Base-by-base conservation (phyloP, 2,113 vertebrate species). In the Casuarius casuarius region DNA sequence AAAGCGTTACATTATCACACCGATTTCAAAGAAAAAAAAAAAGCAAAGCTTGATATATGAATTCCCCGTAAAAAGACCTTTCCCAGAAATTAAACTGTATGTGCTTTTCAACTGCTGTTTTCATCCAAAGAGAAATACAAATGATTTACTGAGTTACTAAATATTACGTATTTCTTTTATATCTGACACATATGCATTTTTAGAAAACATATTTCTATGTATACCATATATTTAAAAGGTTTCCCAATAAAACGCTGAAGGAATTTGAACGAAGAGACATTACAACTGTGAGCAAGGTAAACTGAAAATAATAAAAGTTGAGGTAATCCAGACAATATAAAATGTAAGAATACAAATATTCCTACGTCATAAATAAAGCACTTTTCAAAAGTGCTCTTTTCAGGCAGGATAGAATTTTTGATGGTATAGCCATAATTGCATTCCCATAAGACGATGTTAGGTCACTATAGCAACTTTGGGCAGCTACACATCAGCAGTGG, bases 391-490 rank as follows among this genome's bases (percentile, higher is more conserved):
- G 28, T 5, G 21, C 23, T 48, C 10, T 52, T 31, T 87, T 87
- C 63, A 70, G 61, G 79, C 31, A 48, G 86, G 71, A 77, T 70
- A 61, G 76, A 84, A 51, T 40, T 81, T 71, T 8, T 70, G 70
- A 85, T 91, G 84, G 79, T 81, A 49, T n/a, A 74, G 68, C 51
- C 79, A 25, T 73, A 88, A 94, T 66, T n/a, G 1, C 68, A 93
- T 65, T 91, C 79, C 77, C 88, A 23, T 44, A 58, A 72, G 75
- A 93, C 49, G 63, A 85, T 75, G 22, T 72, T 29, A 52, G 46
- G 66, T 92, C 82, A 48, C 82, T 61, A 94, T 40, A 87, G 89
- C 74, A 95, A 92, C 94, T 68, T 23, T 38, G 63, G 76, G 92
- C 22, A 38, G n/a, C 70, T 75, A 48, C 56, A 52, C 58, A 87